Base-by-base conservation (phyloP, 2,797 vertebrate species). In the Pitangus sulphuratus region DNA sequence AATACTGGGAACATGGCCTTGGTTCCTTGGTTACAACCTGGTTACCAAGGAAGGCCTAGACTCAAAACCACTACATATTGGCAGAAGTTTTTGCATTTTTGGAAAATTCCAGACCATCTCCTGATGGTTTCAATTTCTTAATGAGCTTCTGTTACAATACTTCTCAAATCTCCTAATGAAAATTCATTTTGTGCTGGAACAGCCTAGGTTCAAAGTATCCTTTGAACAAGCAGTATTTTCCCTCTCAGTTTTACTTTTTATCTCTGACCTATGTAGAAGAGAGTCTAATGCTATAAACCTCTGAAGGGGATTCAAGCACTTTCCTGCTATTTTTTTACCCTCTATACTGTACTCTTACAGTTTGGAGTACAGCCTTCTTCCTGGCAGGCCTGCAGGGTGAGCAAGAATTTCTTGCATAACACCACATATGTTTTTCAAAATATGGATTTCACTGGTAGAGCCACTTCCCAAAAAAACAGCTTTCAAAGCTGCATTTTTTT, bases 1-100 rank as follows among this genome's bases (percentile, higher is more conserved):
- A 39, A 39, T 39, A 14, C 39, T 39, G 39, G 39, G 39, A 39
- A 39, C 39, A 39, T 39, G 39, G 39, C 39, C 39, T 39, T 39
- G 39, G 39, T 39, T 39, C 39, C 39, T 39, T 39, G 39, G 39
- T 39, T 39, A 39, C 39, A 39, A 15, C 13, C 39, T 39, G 39
- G 39, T 39, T 14, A 39, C 39, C 39, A 39, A 39, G 39, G 39
- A 39, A 39, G 39, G 39, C 39, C 39, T 39, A 39, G 39, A 39
- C 39, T 39, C 39, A 39, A 39, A 39, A 39, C 39, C 39, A 39
- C 39, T 14, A 39, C 39, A 39, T 53, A 33, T 7, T 96, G 76
- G 72, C 94, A 93, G 39, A 83, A 92, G 40, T 8, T 71, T 85
- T 9, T 78, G n/a, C 35, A 50, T 75, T 94, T 94, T 91, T 91